Conservation (phyloP, 1,140 invertebrate genomes). For the Oedothorax gibbosus region DNA sequence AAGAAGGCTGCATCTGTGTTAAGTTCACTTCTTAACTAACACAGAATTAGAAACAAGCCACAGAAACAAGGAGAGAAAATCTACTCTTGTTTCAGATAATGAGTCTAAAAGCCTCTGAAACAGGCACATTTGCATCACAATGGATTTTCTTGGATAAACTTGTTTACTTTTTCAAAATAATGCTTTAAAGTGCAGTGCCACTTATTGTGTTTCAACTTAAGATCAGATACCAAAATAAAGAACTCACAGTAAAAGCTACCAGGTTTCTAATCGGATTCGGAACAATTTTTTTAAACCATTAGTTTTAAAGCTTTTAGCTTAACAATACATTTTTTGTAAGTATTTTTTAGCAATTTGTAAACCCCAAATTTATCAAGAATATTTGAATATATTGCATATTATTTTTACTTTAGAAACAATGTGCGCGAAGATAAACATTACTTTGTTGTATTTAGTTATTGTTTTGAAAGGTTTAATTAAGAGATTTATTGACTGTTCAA, state of each 20-base stretch:
- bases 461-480: too few species aligned
- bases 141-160: constrained; percentile 45
- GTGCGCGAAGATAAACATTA: too few species aligned
- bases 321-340: not conserved
- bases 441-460: too few species aligned
- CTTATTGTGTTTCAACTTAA: constrained; percentile 34
- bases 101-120: constrained; percentile 49
- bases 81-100: constrained; percentile 62
- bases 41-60: constrained; percentile 59
- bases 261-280: constrained; percentile 29
- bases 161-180: constrained; percentile 58
- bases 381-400: too few species aligned
- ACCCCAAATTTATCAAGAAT: too few species aligned
- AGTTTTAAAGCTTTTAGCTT: constrained; percentile 16
- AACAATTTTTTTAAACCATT: constrained; percentile 9
- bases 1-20: constrained; percentile 35
- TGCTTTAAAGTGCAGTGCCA: constrained; percentile 45
- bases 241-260: constrained; percentile 23
- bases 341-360: too few species aligned
- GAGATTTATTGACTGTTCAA: too few species aligned
- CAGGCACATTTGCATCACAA: constrained; percentile 59
- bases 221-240: constrained; percentile 49
- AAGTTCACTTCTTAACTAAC: constrained; percentile 50
- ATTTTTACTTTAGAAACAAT: too few species aligned
- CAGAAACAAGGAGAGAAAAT: constrained; percentile 59